Conservation (phyloP, 1,140 invertebrate species). For the Sogatella furcifera region DNA sequence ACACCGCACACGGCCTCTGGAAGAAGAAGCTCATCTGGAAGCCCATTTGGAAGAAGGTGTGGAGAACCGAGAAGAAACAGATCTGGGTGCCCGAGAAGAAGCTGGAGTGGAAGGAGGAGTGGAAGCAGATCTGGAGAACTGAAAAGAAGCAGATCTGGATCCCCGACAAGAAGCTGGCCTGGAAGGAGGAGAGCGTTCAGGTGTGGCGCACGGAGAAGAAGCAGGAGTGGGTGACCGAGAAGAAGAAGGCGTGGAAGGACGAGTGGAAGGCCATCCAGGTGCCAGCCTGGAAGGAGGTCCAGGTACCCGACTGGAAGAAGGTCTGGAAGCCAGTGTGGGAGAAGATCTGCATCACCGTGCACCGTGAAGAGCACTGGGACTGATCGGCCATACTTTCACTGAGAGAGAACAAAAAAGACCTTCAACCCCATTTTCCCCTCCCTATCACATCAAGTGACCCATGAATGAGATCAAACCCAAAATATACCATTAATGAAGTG, state of each 20-base stretch:
- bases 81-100: constrained; percentile 68
- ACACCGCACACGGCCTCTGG: constrained; percentile 66
- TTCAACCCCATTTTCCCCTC: no score
- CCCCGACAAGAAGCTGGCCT: constrained; percentile 59
- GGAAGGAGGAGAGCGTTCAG: constrained; percentile 69
- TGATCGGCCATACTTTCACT: no score
- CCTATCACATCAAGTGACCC: no score
- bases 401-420: no score
- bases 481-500: no score
- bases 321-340: constrained; percentile 33
- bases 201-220: constrained; percentile 66
- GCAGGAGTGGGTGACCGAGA: constrained; percentile 64
- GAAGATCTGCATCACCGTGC: constrained; percentile 10
- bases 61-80: constrained; percentile 65
- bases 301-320: constrained; percentile 42
- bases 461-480: no score
- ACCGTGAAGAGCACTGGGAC: constrained; percentile 31
- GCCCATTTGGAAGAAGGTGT: constrained; percentile 68
- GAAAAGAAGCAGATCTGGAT: constrained; percentile 70
- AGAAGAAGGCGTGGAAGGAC: constrained; percentile 62
- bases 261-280: constrained; percentile 53
- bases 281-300: constrained; percentile 46
- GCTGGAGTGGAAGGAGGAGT: constrained; percentile 64
- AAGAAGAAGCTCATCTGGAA: constrained; percentile 72
- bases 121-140: constrained; percentile 68